Conservation (phyloP, 92 coral and sea anemone species). For the Parazoanthus swiftii region DNA sequence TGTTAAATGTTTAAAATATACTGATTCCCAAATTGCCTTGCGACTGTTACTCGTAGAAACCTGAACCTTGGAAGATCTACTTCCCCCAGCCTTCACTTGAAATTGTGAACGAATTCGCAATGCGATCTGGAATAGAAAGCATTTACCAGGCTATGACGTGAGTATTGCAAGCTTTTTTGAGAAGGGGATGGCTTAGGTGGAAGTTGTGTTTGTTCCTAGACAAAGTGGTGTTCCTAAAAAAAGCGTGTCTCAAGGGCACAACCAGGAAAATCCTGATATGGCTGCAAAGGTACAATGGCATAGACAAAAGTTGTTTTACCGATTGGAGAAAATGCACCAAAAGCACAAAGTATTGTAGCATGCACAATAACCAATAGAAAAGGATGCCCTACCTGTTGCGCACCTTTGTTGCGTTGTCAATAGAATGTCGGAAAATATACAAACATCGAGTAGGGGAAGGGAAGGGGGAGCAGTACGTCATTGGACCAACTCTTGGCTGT, state of each 20-base stretch:
- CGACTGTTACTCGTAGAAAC: slow-evolving; percentile 52
- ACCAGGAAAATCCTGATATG: too few species aligned
- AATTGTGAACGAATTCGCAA: slow-evolving; percentile 97
- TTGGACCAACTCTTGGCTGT: too few species aligned
- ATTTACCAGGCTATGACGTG: slow-evolving; percentile 99
- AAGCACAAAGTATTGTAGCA: too few species aligned
- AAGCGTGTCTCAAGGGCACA: not conserved
- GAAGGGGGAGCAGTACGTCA: too few species aligned
- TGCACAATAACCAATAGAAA: too few species aligned
- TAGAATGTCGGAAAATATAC: too few species aligned
- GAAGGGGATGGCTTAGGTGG: not conserved
- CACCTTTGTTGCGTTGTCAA: too few species aligned
- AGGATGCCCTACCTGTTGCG: too few species aligned
- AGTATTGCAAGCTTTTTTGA: slow-evolving; percentile 33
- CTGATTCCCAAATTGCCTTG: not conserved
- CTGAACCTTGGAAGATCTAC: slow-evolving; percentile 94
- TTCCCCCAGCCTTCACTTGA: slow-evolving; percentile 83
- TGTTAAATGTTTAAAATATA: not conserved
- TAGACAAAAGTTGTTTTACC: too few species aligned
- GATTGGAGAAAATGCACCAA: too few species aligned
- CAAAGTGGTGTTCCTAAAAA: not conserved
- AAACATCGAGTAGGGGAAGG: too few species aligned
- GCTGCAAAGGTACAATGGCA: too few species aligned
- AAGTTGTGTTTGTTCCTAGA: not conserved
- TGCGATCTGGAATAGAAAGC: slow-evolving; percentile 98